Conservation (phyloP, 2,113 vertebrate genomes). For the Suncus etruscus region DNA sequence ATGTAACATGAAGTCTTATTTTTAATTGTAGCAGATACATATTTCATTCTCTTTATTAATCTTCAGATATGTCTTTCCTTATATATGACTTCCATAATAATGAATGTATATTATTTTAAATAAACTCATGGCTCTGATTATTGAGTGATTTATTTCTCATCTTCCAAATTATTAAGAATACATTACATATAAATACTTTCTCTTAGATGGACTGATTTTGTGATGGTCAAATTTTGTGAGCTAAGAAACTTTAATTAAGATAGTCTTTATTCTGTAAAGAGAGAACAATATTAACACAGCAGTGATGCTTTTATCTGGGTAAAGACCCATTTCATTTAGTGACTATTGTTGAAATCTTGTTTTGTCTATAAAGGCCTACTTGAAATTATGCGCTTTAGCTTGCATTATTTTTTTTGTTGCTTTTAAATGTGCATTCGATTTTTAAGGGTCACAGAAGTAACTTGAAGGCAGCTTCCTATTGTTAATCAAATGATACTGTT, state of each 20-base stretch:
- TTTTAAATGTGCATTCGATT: slow-evolving; percentile 58
- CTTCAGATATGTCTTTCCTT: slow-evolving; percentile 23
- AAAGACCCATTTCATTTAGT: slow-evolving; percentile 60
- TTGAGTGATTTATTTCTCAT: slow-evolving; percentile 67
- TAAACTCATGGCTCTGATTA: slow-evolving; percentile 59
- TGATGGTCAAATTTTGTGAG: slow-evolving; percentile 37
- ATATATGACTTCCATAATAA: slow-evolving; percentile 36
- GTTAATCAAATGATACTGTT: slow-evolving; percentile 45
- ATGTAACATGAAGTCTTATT: slow-evolving; percentile 61
- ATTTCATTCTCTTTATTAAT: slow-evolving; percentile 60
- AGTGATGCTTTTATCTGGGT: slow-evolving; percentile 34
- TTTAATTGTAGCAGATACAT: slow-evolving; percentile 48
- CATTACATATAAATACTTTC: slow-evolving; percentile 34
- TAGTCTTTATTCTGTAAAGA: slow-evolving; percentile 51
- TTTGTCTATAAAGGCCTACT: slow-evolving; percentile 1
- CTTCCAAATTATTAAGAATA: slow-evolving; percentile 58
- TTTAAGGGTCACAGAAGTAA: slow-evolving; percentile 33
- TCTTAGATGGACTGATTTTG: slow-evolving; percentile 25
- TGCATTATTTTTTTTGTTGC: slow-evolving; percentile 12
- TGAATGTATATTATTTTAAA: slow-evolving; percentile 58
- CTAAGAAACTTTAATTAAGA: slow-evolving; percentile 54
- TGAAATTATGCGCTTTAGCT: slow-evolving; percentile 50
- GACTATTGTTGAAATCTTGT: slow-evolving; percentile 29
- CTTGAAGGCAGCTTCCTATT: slow-evolving; percentile 28
- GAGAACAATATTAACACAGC: slow-evolving; percentile 21